Evolutionary conservation across 2,113 vertebrate species (phyloP).

Genomic region (Acrocephalus arundinaceus): DNA sequence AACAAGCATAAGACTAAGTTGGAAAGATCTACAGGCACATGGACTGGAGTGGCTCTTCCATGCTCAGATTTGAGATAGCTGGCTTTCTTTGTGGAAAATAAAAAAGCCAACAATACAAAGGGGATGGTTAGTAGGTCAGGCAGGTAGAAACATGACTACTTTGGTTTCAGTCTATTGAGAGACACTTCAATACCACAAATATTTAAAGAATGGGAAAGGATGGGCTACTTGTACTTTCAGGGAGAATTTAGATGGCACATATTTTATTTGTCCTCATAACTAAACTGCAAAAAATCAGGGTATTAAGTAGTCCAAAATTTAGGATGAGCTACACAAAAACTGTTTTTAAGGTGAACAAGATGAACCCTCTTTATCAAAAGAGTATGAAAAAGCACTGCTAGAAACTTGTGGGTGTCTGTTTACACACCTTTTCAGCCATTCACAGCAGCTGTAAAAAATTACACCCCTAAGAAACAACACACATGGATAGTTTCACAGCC

Average conservation of each 20-base stretch:
- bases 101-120: neutral
- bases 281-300: neutral
- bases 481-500: neutral
- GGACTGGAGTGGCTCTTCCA: neutral
- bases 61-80: neutral
- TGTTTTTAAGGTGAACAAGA: neutral
- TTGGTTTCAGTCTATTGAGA: neutral
- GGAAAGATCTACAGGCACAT: neutral
- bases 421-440: neutral
- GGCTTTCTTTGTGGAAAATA: neutral
- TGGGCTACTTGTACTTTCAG: neutral
- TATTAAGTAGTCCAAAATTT: neutral
- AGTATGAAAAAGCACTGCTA: neutral
- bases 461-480: neutral
- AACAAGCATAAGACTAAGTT: neutral
- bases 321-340: neutral
- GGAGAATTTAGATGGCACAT: neutral
- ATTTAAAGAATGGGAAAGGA: neutral
- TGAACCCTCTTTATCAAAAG: neutral
- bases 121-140: neutral
- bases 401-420: neutral
- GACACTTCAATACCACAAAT: neutral
- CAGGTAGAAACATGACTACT: neutral
- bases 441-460: neutral
- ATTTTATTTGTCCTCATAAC: neutral